Conservation (phyloP, 2,888 invertebrate species). For the Chaitophorus viminalis region DNA sequence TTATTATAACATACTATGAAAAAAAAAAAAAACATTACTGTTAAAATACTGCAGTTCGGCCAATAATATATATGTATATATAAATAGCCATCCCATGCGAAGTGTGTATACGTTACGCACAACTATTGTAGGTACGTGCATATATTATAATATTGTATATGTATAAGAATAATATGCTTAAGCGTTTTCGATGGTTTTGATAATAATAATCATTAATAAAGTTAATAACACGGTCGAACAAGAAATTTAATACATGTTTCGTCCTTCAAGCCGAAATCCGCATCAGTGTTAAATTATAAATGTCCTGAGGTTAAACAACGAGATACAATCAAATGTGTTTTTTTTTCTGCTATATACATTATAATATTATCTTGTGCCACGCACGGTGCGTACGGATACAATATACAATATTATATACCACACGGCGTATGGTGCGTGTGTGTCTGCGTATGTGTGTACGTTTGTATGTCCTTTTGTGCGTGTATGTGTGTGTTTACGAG, state of each 20-base stretch:
- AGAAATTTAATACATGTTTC: constrained; percentile 41
- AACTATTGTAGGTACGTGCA: background rate
- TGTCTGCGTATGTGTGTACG: too few species aligned
- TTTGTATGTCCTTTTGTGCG: too few species aligned
- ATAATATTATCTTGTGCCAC: constrained; percentile 21
- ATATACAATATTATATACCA: background rate
- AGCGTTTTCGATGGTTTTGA: constrained; percentile 52
- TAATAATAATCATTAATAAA: constrained; percentile 45
- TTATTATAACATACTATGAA: too few species aligned
- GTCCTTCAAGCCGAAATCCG: constrained; percentile 54
- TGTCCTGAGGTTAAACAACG: constrained; percentile 44
- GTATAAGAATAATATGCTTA: background rate
- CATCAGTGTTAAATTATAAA: constrained; percentile 38
- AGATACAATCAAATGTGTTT: constrained; percentile 28
- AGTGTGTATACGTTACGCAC: background rate
- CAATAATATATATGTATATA: background rate
- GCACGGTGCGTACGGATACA: background rate
- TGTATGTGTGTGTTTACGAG: background rate
- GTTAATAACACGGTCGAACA: constrained; percentile 19
- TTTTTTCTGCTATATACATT: background rate
- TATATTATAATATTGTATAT: background rate
- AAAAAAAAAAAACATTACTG: too few species aligned
- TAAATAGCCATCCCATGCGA: background rate
- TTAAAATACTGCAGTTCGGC: too few species aligned
- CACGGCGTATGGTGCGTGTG: too few species aligned